Evolutionary conservation across 2,113 vertebrate genomes (phyloP).

Genomic region (Callipepla californica): DNA sequence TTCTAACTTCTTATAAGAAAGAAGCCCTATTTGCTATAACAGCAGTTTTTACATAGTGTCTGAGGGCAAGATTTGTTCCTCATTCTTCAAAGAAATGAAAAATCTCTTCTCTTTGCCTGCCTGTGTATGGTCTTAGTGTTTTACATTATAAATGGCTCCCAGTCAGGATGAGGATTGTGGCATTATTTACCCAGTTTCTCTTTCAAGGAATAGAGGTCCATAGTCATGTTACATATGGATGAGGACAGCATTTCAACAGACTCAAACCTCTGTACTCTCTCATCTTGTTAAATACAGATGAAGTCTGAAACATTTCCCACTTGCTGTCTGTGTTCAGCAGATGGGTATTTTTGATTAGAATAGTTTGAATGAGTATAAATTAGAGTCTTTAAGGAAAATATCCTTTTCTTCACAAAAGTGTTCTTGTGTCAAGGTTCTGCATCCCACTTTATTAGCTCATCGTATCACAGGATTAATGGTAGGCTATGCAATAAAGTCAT

Average conservation of each 20-base stretch:
- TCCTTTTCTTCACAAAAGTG: neutral
- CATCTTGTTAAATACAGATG: neutral
- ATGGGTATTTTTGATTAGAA: neutral
- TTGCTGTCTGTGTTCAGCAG: neutral
- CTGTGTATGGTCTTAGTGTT: neutral
- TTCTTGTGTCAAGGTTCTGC: neutral
- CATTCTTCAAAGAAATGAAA: slow-evolving; percentile 42
- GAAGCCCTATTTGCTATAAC: neutral
- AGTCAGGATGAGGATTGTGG: neutral
- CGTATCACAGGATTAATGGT: slow-evolving; percentile 39
- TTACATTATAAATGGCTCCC: slow-evolving; percentile 18
- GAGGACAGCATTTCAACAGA: neutral
- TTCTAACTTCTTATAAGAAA: neutral
- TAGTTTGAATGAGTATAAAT: neutral
- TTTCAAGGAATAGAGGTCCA: neutral
- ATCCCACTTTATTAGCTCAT: neutral
- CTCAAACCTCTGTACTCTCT: neutral
- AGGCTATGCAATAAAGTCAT: slow-evolving; percentile 41
- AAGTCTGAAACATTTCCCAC: slow-evolving; percentile 1
- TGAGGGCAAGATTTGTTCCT: slow-evolving; percentile 36
- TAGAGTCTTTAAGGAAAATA: slow-evolving; percentile 9
- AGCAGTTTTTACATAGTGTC: neutral
- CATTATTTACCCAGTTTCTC: neutral
- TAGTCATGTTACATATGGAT: neutral
- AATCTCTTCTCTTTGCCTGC: neutral